Evolutionary conservation across 1,140 invertebrate genomes (phyloP), one percentile per base, ranked within the genome.

Genomic region (Mercenaria mercenaria): DNA sequence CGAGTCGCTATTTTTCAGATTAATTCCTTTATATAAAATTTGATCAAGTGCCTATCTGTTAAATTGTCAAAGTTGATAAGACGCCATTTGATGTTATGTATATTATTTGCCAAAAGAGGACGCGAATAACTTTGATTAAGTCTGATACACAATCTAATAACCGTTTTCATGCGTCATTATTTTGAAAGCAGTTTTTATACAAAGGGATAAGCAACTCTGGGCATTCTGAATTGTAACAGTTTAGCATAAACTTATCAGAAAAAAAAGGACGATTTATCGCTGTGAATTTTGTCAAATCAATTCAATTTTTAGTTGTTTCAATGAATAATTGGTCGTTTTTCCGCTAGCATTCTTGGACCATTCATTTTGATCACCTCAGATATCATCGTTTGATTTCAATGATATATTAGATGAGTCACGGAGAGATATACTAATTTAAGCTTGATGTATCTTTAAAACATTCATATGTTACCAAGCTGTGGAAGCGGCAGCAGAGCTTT

Each of bases 1-100:
- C 56, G 85, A 77, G 39, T 59, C 59, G 85, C 43, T 34, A 87
- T 79, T 67, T 43, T 67, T 39, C 26, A 13, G 52, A 79, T 47
- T 59, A n/a, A 43, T 47, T n/a, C 39, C n/a, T 61, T 87, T 41
- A 32, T 79, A 77, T 47, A 50, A 79, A 43, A 64, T 67, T 87
- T 77, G 39, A 77, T 64, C 47, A 56, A 41, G 34, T 43, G 50
- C 85, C 72, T 64, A 87, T 79, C 85, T 87, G 74, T 47, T 61
- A 87, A 56, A 77, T 64, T 64, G 72, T 67, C 72, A 79, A 87
- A 77, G 10, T 37, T 72, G 39, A 37, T 34, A 47, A 37, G 61
- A 29, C 1, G 50, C 11, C 6, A 29, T 64, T 64, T 64, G 59
- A 64, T 29, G 20, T 64, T 29, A n/a, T 64, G 15, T 64, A 15